Evolutionary conservation across 2,113 vertebrate genomes (phyloP).

Genomic region (Heterocephalus glaber): DNA sequence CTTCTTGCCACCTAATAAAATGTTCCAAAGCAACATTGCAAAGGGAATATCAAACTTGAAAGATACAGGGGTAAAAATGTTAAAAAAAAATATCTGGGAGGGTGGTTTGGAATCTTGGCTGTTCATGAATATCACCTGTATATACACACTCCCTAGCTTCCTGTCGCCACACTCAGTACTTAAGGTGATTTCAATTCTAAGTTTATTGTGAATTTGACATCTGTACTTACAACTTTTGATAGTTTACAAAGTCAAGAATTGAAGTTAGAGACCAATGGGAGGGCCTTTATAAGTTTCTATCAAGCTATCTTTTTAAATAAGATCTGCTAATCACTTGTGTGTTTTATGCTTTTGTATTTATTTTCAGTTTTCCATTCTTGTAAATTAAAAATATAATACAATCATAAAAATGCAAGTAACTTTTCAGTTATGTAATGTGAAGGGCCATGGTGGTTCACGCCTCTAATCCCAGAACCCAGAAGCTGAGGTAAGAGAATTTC

Average conservation of each 20-base stretch:
- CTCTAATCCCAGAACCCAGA: not conserved
- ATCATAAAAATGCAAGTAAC: not conserved
- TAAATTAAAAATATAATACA: not conserved
- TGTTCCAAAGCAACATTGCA: not conserved
- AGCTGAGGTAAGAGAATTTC: not conserved
- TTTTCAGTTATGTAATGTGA: not conserved
- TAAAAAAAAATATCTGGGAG: not conserved
- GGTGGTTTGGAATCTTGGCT: not conserved
- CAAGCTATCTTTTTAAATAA: not conserved
- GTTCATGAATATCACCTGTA: not conserved
- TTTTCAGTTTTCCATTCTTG: not conserved
- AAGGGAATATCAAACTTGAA: not conserved
- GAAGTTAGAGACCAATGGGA: not conserved
- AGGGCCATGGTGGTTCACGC: not conserved
- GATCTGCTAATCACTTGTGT: not conserved
- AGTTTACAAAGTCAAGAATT: conserved; percentile 2
- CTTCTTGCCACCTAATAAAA: not conserved
- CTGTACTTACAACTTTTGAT: not conserved
- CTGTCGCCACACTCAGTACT: not conserved
- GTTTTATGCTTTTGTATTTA: not conserved
- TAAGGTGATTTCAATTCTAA: not conserved
- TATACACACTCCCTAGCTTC: not conserved
- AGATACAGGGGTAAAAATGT: not conserved
- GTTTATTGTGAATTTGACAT: not conserved
- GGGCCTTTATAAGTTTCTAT: not conserved